Conservation (phyloP, 1,140 invertebrate species). For the Phthorimaea operculella region DNA sequence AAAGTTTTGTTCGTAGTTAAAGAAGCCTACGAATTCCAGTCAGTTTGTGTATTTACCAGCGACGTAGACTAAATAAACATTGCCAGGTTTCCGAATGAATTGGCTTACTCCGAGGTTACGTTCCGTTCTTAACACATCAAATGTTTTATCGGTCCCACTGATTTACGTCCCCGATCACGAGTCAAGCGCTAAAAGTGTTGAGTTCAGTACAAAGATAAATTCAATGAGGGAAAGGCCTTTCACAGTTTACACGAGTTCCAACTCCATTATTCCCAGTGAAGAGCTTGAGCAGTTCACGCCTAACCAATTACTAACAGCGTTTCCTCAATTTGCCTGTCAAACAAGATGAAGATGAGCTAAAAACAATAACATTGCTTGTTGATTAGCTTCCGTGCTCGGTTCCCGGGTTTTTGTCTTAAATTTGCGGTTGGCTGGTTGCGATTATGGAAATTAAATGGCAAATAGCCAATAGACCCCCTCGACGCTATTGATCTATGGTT, state of each 20-base stretch:
- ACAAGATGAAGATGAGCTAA: slow-evolving; percentile 5
- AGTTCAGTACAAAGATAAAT: not conserved
- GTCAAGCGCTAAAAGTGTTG: not conserved
- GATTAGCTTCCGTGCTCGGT: slow-evolving; percentile 1
- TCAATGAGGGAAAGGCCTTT: slow-evolving; percentile 6
- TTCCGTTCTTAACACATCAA: slow-evolving; percentile 1
- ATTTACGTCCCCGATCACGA: not conserved
- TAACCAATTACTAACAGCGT: slow-evolving; percentile 2
- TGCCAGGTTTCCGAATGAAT: too few relatives aligned
- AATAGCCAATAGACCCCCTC: too few relatives aligned
- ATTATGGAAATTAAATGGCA: not conserved
- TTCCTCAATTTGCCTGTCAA: slow-evolving; percentile 7
- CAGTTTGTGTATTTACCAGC: too few relatives aligned
- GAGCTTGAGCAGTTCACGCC: slow-evolving; percentile 1
- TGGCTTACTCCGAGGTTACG: too few relatives aligned
- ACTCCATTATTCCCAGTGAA: not conserved
- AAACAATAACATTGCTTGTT: slow-evolving; percentile 1
- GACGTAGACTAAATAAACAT: too few relatives aligned
- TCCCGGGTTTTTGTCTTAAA: not conserved
- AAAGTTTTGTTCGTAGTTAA: too few relatives aligned
- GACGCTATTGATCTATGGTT: too few relatives aligned
- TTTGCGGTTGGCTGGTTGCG: not conserved
- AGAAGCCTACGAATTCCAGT: too few relatives aligned
- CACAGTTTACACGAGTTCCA: not conserved
- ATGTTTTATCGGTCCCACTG: not conserved